Evolutionary conservation across 2,797 vertebrate genomes (phyloP), one percentile per base, ranked within the genome.

Genomic region (Echiichthys vipera): DNA sequence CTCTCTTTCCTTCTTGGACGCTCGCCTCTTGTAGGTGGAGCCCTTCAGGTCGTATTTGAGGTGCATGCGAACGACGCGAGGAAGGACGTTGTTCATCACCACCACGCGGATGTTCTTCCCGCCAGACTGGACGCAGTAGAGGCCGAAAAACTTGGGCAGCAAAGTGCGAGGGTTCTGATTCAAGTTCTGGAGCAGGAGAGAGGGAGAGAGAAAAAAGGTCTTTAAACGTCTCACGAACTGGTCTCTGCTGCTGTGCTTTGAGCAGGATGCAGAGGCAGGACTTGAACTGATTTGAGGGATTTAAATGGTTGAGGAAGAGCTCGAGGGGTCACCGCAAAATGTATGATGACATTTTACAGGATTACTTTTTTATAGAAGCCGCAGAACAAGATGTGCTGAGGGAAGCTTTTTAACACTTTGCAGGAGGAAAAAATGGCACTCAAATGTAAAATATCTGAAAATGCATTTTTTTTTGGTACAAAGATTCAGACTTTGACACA

Each of bases 71-170:
- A 99, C 97, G 4, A 96, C 96, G 0, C 98, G 95, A 0, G 98
- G 98, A 74, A 99, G 90, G 47, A 99, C 95, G 15, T 99, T 99
- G 95, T 99, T 99, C 98, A 99, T 99, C 65, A 99, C 98, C 5
- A 97, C 97, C 80, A 99, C 94, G 0, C 98, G 97, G 88, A 99
- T 99, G 91, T 99, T 99, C 92, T 99, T 99, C 55, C 98, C 98
- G 0, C 97, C 98, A 0, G 98, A 99, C 74, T 99, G 98, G 85
- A 99, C 96, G 0, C 98, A 99, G 92, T 99, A 99, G 56, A 99
- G 96, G 80, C 98, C 98, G 0, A 98, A 99, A 65, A 99, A 99
- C 91, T 99, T 99, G 70, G 98, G 98, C 88, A 99, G 94, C 88
- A 99, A 92, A 0, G 98, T 99, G 82, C 98, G 95, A 2, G 97